Evolutionary conservation across 2,888 invertebrate genomes (phyloP).

Genomic region (Melitaea athalia): DNA sequence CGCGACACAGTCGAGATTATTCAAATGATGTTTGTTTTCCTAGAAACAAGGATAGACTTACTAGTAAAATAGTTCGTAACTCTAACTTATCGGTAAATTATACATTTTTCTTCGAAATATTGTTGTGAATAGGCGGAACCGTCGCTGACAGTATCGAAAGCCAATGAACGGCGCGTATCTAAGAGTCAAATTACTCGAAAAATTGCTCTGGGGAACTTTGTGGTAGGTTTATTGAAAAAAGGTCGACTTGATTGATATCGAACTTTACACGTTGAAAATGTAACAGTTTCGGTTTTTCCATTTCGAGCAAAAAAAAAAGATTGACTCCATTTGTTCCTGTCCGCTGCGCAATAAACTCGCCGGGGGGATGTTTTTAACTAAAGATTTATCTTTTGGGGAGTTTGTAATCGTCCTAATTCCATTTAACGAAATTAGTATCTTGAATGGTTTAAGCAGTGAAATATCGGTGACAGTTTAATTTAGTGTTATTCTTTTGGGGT

Average conservation of each 20-base stretch:
- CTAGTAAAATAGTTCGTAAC: neutral
- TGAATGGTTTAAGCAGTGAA: conserved; percentile 49
- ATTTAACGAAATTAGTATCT: conserved; percentile 59
- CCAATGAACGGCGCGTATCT: conserved; percentile 59
- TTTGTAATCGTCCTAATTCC: conserved; percentile 70
- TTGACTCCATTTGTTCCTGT: conserved; percentile 81
- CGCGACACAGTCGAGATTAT: neutral
- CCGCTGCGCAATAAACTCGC: conserved; percentile 76
- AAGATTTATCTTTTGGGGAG: conserved; percentile 71
- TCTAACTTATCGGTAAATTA: neutral
- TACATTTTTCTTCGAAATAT: conserved; percentile 8
- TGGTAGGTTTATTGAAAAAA: conserved; percentile 78
- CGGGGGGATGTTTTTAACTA: conserved; percentile 72
- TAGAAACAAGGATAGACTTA: neutral
- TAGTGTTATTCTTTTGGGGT: conserved; percentile 15
- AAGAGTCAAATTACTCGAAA: conserved; percentile 72
- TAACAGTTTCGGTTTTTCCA: conserved; percentile 73
- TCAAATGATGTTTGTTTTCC: conserved; percentile 2
- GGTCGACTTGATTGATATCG: conserved; percentile 78
- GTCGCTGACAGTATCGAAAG: conserved; percentile 47
- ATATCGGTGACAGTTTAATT: conserved; percentile 42
- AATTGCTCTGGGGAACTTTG: conserved; percentile 66
- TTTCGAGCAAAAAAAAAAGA: conserved; percentile 71
- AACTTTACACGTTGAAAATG: conserved; percentile 79
- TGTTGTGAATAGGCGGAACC: conserved; percentile 42